Evolutionary conservation across 2,888 invertebrate genomes (phyloP).

Genomic region (Ennomos fuscantarius): DNA sequence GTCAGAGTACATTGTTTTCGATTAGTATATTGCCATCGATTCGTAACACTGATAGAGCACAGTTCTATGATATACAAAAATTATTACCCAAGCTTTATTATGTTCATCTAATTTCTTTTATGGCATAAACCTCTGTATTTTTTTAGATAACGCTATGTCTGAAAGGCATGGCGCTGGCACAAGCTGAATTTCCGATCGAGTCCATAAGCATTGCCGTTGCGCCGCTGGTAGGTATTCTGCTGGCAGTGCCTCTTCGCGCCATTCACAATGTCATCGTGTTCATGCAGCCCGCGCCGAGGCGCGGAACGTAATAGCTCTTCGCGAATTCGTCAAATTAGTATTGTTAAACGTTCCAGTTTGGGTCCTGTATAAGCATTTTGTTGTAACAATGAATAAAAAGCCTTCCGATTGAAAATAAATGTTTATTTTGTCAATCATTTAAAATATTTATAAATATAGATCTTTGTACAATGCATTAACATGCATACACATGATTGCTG

Average conservation of each 20-base stretch:
- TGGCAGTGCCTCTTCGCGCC: constrained; percentile 64
- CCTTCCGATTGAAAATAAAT: constrained; percentile 77
- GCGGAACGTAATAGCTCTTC: constrained; percentile 26
- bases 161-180: constrained; percentile 47
- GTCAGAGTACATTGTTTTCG: no score
- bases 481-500: constrained; percentile 72
- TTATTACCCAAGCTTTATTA: no score
- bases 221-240: constrained; percentile 51
- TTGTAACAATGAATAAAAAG: constrained; percentile 45
- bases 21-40: no score
- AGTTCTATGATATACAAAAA: no score
- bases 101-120: no score
- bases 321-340: background rate
- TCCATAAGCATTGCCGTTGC: constrained; percentile 49
- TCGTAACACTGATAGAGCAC: no score
- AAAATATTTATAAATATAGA: constrained; percentile 82
- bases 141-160: constrained; percentile 56
- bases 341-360: constrained; percentile 1
- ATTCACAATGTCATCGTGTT: constrained; percentile 55
- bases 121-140: constrained; percentile 1
- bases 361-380: background rate
- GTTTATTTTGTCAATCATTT: constrained; percentile 83
- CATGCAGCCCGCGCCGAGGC: constrained; percentile 44
- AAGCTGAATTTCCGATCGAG: constrained; percentile 55
- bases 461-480: constrained; percentile 81